Percentiles rank a stretch among this genome's conserved stretches.
phyloP scores from a whole-genome alignment of 2,888 invertebrate genomes.

The Sphaeridia pumilis region DNA sequence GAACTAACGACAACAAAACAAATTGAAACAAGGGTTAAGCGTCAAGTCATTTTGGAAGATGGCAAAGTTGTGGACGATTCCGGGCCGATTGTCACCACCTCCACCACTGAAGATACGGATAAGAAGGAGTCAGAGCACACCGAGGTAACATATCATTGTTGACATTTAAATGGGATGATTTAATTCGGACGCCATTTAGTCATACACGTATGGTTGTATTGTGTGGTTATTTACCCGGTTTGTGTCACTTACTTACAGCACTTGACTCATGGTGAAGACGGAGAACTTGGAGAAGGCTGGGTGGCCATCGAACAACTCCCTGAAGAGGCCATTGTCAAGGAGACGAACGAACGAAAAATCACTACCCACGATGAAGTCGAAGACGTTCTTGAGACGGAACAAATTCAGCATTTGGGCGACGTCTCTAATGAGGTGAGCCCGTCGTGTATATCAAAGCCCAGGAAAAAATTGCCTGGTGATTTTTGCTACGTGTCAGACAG shows the following conservation, averaged over 20 bases:
- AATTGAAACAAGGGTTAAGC: slow-evolving; percentile 79
- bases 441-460: background rate
- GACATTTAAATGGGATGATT: no score
- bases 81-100: slow-evolving; percentile 79
- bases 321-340: slow-evolving; percentile 61
- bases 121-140: slow-evolving; percentile 80
- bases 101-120: slow-evolving; percentile 80
- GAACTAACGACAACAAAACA: slow-evolving; percentile 81
- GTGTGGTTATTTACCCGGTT: background rate
- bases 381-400: slow-evolving; percentile 69
- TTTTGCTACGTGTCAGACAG: no score
- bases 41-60: slow-evolving; percentile 75
- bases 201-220: no score
- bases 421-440: slow-evolving; percentile 68
- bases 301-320: slow-evolving; percentile 48
- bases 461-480: background rate
- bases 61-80: slow-evolving; percentile 80
- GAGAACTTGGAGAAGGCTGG: slow-evolving; percentile 39
- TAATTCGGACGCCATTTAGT: no score
- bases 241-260: slow-evolving; percentile 40
- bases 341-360: slow-evolving; percentile 65
- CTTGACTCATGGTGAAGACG: slow-evolving; percentile 44
- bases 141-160: slow-evolving; percentile 46
- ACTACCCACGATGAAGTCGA: slow-evolving; percentile 72
- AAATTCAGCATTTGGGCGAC: slow-evolving; percentile 68